Evolutionary conservation across 2,113 vertebrate species (phyloP).

Genomic region (Eudyptes chrysolophus): DNA sequence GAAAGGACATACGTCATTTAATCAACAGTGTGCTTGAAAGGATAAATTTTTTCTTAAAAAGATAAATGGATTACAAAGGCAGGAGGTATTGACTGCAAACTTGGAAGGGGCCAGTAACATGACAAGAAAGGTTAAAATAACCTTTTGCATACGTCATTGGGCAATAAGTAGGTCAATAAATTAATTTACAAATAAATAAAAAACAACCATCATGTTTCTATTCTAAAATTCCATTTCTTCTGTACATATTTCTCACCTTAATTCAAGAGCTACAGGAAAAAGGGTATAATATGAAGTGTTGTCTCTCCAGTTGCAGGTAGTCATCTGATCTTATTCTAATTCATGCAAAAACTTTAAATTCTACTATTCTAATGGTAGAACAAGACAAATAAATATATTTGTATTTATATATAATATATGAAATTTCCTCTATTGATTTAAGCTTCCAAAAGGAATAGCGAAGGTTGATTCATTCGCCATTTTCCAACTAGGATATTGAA

Average conservation of each 20-base stretch:
- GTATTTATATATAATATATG: constrained; percentile 71
- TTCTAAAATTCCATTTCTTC: neutral
- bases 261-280: neutral
- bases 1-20: constrained; percentile 44
- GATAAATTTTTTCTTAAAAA: constrained; percentile 33
- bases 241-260: neutral
- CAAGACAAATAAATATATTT: constrained; percentile 51
- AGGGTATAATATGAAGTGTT: neutral
- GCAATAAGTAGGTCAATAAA: neutral
- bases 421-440: constrained; percentile 79
- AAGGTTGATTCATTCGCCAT: constrained; percentile 64
- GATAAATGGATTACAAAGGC: constrained; percentile 60
- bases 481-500: constrained; percentile 67
- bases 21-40: constrained; percentile 43
- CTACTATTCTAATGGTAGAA: neutral
- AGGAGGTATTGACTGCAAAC: constrained; percentile 15
- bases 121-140: constrained; percentile 52
- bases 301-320: neutral
- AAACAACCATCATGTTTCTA: neutral
- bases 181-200: neutral
- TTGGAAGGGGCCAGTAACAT: neutral
- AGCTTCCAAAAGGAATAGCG: constrained; percentile 73
- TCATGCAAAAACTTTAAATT: neutral
- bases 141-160: constrained; percentile 27
- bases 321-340: neutral